phyloP scores from a whole-genome alignment of 2,888 invertebrate genomes.

The Lingula anatina region DNA sequence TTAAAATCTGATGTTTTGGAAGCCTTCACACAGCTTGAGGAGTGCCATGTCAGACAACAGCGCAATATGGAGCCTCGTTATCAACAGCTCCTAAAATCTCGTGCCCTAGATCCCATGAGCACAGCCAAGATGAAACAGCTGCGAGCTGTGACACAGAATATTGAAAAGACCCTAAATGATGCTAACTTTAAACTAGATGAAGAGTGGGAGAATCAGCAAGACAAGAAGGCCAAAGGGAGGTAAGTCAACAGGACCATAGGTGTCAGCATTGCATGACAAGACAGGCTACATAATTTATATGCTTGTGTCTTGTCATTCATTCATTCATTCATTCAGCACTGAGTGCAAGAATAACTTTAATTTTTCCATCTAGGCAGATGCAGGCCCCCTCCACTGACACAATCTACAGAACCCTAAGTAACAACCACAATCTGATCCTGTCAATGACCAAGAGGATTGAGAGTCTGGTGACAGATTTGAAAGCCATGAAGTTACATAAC shows the following conservation, averaged over 20 bases:
- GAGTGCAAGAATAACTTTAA: not conserved
- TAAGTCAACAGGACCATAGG: too few species aligned
- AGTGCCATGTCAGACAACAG: too few species aligned
- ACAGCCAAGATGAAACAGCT: conserved; percentile 66
- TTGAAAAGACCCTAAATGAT: conserved; percentile 69
- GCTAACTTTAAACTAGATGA: conserved; percentile 67
- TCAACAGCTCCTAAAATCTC: too few species aligned
- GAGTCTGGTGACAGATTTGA: conserved; percentile 2
- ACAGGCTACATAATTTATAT: too few species aligned
- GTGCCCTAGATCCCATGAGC: too few species aligned
- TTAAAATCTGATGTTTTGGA: too few species aligned
- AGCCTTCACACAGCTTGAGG: too few species aligned
- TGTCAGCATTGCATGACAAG: too few species aligned
- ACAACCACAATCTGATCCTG: conserved; percentile 64
- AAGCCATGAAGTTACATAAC: conserved; percentile 8
- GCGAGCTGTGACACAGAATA: conserved; percentile 60
- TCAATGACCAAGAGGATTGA: conserved; percentile 54
- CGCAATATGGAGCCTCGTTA: too few species aligned
- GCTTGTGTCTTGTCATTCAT: too few species aligned
- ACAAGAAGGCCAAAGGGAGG: not conserved
- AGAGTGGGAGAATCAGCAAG: conserved; percentile 63
- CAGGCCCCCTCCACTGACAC: conserved; percentile 8
- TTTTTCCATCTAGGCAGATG: conserved; percentile 1
- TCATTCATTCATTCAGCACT: too few species aligned
- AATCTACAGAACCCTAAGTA: conserved; percentile 67